A percentile compares a stretch with the other conserved stretches of the same genome.
These are phyloP conservation scores for Conus canariensis DNA, from an alignment of 2,888 invertebrate genomes.

Conservation along the genomic window DNA sequence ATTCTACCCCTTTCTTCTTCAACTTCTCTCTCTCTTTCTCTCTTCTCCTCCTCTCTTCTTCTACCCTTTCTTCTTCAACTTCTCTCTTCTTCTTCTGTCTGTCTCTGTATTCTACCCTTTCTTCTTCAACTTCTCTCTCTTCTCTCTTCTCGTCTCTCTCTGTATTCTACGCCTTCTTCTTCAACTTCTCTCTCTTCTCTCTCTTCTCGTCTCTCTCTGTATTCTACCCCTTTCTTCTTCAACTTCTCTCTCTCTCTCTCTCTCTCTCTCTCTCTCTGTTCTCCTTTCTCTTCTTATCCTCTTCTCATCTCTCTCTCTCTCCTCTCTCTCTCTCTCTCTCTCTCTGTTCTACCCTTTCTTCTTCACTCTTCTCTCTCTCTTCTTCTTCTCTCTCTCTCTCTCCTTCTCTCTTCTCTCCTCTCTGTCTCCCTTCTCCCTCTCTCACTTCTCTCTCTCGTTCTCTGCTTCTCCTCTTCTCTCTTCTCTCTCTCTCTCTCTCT, in stretches of 20 bases:
- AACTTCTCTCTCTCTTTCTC: background rate
- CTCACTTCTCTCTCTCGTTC: no score
- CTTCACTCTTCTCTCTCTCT: background rate
- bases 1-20: background rate
- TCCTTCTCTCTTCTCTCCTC: conserved; percentile 7
- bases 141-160: no score
- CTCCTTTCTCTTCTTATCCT: no score
- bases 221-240: no score
- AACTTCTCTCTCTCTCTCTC: no score
- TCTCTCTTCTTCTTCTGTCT: no score
- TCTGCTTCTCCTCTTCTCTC: no score
- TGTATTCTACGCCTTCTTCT: background rate
- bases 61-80: background rate
- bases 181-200: no score
- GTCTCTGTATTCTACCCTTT: background rate
- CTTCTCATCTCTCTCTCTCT: background rate
- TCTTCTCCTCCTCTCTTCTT: conserved; percentile 4
- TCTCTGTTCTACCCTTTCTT: background rate
- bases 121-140: no score
- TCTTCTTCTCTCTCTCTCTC: background rate
- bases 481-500: background rate
- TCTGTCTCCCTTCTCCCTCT: no score
- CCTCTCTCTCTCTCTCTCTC: background rate
- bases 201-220: no score
- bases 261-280: background rate